Evolutionary conservation across 2,113 vertebrate species (phyloP), one percentile per base, ranked within the genome.

Genomic region (Nothoprocta pentlandii): DNA sequence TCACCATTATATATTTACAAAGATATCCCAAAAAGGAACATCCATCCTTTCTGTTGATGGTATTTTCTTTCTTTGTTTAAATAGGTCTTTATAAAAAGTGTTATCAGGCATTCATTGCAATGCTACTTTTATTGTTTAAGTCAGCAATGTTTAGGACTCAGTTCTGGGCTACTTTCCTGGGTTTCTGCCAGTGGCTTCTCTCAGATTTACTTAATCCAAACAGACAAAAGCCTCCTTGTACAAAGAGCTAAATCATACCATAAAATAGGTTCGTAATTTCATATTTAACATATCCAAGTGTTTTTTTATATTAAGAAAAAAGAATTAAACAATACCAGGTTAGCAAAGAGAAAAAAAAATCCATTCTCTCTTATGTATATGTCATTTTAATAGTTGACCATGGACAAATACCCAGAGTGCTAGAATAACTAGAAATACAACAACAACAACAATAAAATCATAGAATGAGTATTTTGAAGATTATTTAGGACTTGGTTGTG

Each of bases 21-120:
- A 34, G 5, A 92, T 95, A 91, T 93, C 90, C 92, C 84, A 96
- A 96, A 87, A 28, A 67, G 21, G 88, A 91, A 85, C 28, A 85
- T 58, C 64, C 11, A 49, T 51, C 15, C 3, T 59, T 71, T 78
- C 32, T 63, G 17, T 13, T 77, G 61, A 63, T 30, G 10, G 6
- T 28, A 34, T 42, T 28, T 81, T 94, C 91, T 32, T 92, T 90
- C 77, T 81, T 58, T 83, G 6, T 42, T 93, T 86, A 89, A 84
- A 62, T 53, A 84, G 63, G 8, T 75, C 81, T 93, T 86, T 76
- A 32, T 2, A 77, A 81, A 94, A 68, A 30, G 6, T 91, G 42
- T 76, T 97, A 66, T 86, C 90, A 91, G 85, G 7, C 4, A 25
- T 74, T 80, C 26, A 39, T 62, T 92, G 71, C 46, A 75, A 2